Evolutionary conservation across 2,888 invertebrate species (phyloP).

Genomic region (Plemyria rubiginata): DNA sequence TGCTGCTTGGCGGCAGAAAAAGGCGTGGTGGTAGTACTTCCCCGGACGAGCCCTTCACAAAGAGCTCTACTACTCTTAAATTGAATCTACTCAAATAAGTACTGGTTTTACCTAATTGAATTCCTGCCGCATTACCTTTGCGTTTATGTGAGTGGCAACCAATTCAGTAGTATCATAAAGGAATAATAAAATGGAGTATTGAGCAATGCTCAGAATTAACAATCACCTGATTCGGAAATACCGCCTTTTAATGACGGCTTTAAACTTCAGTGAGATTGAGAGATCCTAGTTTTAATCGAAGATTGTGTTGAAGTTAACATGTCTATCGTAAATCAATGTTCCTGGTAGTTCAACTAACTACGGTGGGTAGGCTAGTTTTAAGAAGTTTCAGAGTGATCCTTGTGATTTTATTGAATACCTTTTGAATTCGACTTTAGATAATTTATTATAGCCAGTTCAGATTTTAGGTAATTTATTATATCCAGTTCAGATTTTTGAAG

Average conservation of each 20-base stretch:
- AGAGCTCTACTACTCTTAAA: no score
- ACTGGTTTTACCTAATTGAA: neutral
- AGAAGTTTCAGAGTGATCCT: no score
- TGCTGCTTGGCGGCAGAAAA: no score
- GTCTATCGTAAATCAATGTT: slow-evolving; percentile 13
- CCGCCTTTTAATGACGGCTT: slow-evolving; percentile 21
- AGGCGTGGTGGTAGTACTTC: no score
- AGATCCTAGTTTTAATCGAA: slow-evolving; percentile 17
- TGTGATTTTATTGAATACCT: no score
- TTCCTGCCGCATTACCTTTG: slow-evolving; percentile 10
- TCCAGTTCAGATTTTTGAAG: no score
- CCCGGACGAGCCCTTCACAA: no score
- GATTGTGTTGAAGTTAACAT: slow-evolving; percentile 16
- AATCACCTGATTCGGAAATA: slow-evolving; percentile 12
- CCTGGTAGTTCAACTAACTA: neutral
- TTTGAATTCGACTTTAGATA: no score
- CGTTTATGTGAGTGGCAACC: slow-evolving; percentile 16
- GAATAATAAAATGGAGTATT: slow-evolving; percentile 24
- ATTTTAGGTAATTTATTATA: no score
- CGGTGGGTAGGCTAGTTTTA: no score
- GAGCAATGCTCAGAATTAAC: slow-evolving; percentile 11
- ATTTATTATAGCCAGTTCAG: no score
- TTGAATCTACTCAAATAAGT: neutral
- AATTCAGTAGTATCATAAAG: slow-evolving; percentile 1
- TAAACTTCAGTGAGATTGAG: slow-evolving; percentile 4